Evolutionary conservation across 1,140 invertebrate genomes (phyloP), one percentile per base, ranked within the genome.

Genomic region (Drosophila pruinosa): DNA sequence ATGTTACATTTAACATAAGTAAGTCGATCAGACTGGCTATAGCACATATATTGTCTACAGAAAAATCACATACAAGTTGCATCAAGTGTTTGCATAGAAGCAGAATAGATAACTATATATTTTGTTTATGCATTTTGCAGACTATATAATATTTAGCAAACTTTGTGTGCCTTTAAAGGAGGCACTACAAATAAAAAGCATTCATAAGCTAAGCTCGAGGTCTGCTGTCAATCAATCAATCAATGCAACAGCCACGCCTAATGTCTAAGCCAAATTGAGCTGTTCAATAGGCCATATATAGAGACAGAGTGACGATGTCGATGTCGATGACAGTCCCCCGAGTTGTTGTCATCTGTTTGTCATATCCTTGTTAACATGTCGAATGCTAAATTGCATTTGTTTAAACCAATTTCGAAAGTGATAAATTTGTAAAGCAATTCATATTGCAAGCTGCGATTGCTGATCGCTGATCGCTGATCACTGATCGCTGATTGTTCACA

Each of bases 351-450:
- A 62, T 10, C 45, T 75, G 78, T 73, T 61, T 71, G 70, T 52
- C 26, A 63, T 69, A 85, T 85, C 80, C 80, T 86, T 86, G 81
- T 80, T 69, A 31, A 72, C 48, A 50, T 68, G 38, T 28, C 47
- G 26, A 17, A 39, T 72, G 10, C 8, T 41, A 0, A 38, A 53
- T 81, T 54, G 48, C 50, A 62, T 58, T 39, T 56, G 72, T 63
- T 76, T 70, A 54, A 48, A 41, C 76, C 62, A 61, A 74, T 82
- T 83, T 70, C 26, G 57, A 80, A 85, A 80, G 72, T 63, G 72
- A 74, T 73, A 75, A 76, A 85, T 86, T 85, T 80, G 80, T 86
- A 80, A 67, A 74, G 70, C 81, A 77, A 83, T 72, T 85, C 67
- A 78, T 63, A 71, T 31, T 47, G 26, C 24, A 63, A 62, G 53